Evolutionary conservation across 2,113 vertebrate genomes (phyloP), one percentile per base, ranked within the genome.

Genomic region (Lontra canadensis): DNA sequence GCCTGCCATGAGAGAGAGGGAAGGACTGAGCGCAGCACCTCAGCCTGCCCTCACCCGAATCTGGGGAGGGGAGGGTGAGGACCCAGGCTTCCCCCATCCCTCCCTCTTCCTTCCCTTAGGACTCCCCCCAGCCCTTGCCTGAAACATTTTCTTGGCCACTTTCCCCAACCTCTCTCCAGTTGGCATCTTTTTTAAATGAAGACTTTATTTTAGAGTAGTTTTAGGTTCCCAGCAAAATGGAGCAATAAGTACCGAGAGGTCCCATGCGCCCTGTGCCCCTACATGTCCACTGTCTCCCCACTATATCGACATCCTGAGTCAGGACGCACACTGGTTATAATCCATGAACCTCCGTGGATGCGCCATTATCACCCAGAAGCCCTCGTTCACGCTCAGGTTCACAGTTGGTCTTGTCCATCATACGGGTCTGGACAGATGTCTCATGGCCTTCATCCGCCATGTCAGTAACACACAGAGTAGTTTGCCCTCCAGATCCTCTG

Each of bases 401-500:
- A 0, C 29, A 29, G 21, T 20, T 0, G 31, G 21, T 17, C 23
- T 0, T 17, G 69, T 11, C 1, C 44, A 0, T 5, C n/a, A 67
- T n/a, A 0, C 17, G 49, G 36, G 63, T 8, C 15, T 80, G 63
- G 49, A 6, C 61, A 25, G 26, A 23, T 1, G 12, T 39, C 3
- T 5, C 4, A 14, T 7, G 63, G 15, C 85, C 0, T 4, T 26
- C 36, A 1, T 5, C 18, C 13, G 6, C n/a, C 42, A 3, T 71
- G 0, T 9, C 5, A 1, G 42, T 12, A 1, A 3, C 39, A 5
- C 39, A 3, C 36, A 2, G 7, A 15, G 25, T 3, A 11, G 59
- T 67, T 23, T 9, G 36, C 39, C 59, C 81, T 44, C 15, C 7
- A 9, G 25, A 12, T 31, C 13, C 59, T 2, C 21, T 0, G 36